These are phyloP conservation scores for Psophia crepitans DNA, from an alignment of 2,113 vertebrate species.

Conservation along the genomic window DNA sequence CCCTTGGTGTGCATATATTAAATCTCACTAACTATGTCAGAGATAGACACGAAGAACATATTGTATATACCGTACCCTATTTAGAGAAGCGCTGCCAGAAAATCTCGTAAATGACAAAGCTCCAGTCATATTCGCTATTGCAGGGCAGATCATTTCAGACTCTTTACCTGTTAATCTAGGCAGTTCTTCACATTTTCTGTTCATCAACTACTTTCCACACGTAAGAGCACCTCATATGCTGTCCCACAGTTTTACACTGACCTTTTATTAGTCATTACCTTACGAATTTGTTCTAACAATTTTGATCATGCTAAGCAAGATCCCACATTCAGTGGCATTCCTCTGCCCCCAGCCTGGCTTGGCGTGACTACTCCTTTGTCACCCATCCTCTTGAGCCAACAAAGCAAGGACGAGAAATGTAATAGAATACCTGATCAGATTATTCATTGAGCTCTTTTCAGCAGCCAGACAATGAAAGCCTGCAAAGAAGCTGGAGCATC, in stretches of 20 bases:
- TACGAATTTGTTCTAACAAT: neutral
- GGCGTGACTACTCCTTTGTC: neutral
- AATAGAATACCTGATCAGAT: neutral
- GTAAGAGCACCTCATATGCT: neutral
- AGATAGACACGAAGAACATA: neutral
- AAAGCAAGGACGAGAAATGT: neutral
- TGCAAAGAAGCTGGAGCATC: neutral
- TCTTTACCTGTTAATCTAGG: neutral
- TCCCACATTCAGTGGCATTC: neutral
- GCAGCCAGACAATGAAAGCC: neutral
- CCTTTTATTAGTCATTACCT: neutral
- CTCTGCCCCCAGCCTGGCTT: neutral
- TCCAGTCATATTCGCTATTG: neutral
- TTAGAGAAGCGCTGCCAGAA: neutral
- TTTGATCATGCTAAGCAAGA: neutral
- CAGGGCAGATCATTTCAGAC: neutral
- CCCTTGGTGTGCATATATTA: neutral
- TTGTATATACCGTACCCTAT: no score
- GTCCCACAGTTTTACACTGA: neutral
- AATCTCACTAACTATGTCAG: neutral
- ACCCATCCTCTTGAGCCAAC: neutral
- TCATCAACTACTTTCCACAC: fast-evolving
- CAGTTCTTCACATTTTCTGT: neutral
- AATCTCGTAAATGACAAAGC: neutral
- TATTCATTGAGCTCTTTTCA: neutral